A percentile compares a stretch with the other conserved stretches of the same genome.
These are phyloP conservation scores for Micromussa lordhowensis DNA, from an alignment of 92 coral and sea anemone genomes.

Conservation along the genomic window DNA sequence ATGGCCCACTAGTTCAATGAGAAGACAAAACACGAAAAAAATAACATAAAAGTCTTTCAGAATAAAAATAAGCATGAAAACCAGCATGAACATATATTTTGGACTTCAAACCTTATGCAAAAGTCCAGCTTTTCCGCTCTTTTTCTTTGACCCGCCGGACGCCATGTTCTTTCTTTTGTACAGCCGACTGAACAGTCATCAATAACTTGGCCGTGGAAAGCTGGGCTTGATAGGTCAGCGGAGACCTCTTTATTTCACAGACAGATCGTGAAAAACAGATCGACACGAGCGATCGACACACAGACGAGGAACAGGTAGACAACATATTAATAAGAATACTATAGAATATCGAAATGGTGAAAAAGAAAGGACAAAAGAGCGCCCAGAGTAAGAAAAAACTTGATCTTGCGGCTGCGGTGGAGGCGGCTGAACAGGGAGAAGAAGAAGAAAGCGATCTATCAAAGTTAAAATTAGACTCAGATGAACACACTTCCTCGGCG, in stretches of 20 bases:
- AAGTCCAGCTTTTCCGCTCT: conserved; percentile 58
- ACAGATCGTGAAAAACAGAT: too few relatives aligned
- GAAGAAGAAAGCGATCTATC: conserved; percentile 54
- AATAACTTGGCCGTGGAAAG: conserved; percentile 10
- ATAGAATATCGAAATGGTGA: conserved; percentile 46
- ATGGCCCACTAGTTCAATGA: conserved; percentile 70
- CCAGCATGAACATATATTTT: background rate
- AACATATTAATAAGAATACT: background rate
- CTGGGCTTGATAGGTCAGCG: conserved; percentile 35
- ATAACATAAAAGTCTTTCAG: too few relatives aligned
- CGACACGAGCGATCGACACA: too few relatives aligned
- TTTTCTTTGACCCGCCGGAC: conserved; percentile 74
- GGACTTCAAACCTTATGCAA: conserved; percentile 58
- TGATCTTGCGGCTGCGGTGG: conserved; percentile 96
- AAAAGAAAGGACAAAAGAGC: conserved; percentile 74
- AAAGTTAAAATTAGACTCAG: conserved; percentile 41
- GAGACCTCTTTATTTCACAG: background rate
- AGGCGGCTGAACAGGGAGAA: conserved; percentile 89
- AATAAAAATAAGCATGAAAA: background rate
- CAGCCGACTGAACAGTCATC: conserved; percentile 63
- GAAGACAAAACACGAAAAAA: background rate
- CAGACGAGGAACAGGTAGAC: background rate
- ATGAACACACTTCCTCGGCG: conserved; percentile 19
- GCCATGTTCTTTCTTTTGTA: conserved; percentile 74
- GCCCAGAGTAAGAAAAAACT: conserved; percentile 82